A percentile compares a stretch with the other conserved stretches of the same genome.
phyloP scores from a whole-genome alignment of 1,140 invertebrate genomes.

The Drosophila suzukii region DNA sequence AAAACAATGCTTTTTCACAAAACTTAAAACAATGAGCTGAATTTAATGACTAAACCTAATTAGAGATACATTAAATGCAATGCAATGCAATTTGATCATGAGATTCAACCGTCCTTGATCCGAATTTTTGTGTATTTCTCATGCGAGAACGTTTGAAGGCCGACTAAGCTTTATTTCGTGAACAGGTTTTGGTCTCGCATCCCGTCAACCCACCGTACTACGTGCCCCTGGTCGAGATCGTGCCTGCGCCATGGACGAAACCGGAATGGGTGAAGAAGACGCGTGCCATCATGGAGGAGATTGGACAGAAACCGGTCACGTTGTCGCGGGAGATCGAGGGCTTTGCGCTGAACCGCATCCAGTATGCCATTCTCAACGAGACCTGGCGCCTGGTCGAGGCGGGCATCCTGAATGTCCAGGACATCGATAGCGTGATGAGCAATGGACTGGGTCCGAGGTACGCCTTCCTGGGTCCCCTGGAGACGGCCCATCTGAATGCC shows the following conservation, averaged over 20 bases:
- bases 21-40: too few relatives aligned
- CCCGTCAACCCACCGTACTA: slow-evolving; percentile 99
- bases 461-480: slow-evolving; percentile 96
- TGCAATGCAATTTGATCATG: too few relatives aligned
- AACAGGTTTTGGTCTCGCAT: slow-evolving; percentile 88
- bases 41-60: too few relatives aligned
- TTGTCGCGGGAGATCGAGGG: slow-evolving; percentile 94
- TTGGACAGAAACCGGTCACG: slow-evolving; percentile 95
- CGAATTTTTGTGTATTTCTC: slow-evolving; percentile 1
- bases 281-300: slow-evolving; percentile 92
- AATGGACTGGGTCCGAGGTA: slow-evolving; percentile 97
- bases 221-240: slow-evolving; percentile 96
- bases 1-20: too few relatives aligned
- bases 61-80: too few relatives aligned
- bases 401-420: slow-evolving; percentile 93
- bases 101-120: slow-evolving; percentile 11
- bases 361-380: slow-evolving; percentile 98
- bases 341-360: slow-evolving; percentile 97
- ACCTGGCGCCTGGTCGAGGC: slow-evolving; percentile 94
- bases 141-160: neutral
- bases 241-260: slow-evolving; percentile 96
- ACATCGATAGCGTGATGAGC: slow-evolving; percentile 96
- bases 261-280: slow-evolving; percentile 86
- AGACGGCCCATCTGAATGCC: slow-evolving; percentile 97
- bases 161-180: slow-evolving; percentile 13